These are phyloP conservation scores for Dryobotodes eremita DNA, from an alignment of 2,888 invertebrate genomes.

Conservation along the genomic window DNA sequence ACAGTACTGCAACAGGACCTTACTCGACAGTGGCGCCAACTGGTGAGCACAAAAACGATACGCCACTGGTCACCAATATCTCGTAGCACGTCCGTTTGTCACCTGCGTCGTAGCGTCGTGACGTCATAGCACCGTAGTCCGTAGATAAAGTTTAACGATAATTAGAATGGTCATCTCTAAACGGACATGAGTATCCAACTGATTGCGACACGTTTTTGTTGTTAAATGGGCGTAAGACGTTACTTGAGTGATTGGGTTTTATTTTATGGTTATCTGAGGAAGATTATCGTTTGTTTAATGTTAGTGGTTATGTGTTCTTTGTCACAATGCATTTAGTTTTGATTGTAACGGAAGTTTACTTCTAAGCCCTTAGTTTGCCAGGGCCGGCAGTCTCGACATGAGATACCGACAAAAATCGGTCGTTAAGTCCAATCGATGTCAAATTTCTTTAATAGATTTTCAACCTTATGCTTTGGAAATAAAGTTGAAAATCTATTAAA, in stretches of 20 bases:
- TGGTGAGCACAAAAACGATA: too few species aligned
- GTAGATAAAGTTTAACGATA: constrained; percentile 71
- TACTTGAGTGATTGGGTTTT: constrained; percentile 66
- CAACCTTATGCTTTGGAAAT: too few species aligned
- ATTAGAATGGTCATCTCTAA: constrained; percentile 62
- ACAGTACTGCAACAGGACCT: too few species aligned
- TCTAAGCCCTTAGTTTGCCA: not conserved
- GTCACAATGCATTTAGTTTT: not conserved
- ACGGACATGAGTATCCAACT: constrained; percentile 31
- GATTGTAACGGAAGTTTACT: not conserved
- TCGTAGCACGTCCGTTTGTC: constrained; percentile 38
- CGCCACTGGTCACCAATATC: constrained; percentile 18
- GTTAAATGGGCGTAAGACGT: constrained; percentile 63
- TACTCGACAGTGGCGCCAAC: too few species aligned
- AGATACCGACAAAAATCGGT: too few species aligned
- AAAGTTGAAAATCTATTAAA: too few species aligned
- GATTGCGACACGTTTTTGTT: constrained; percentile 68
- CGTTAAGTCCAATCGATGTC: too few species aligned
- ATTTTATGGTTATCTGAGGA: constrained; percentile 59
- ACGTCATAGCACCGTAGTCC: constrained; percentile 31
- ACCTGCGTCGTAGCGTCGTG: constrained; percentile 22
- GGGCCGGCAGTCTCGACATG: too few species aligned
- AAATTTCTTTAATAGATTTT: too few species aligned
- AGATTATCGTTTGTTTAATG: constrained; percentile 4
- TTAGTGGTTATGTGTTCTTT: constrained; percentile 4